Percentiles rank a stretch among this genome's conserved stretches.
phyloP scores from a whole-genome alignment of 2,888 invertebrate species.

The Drosophila colorata region DNA sequence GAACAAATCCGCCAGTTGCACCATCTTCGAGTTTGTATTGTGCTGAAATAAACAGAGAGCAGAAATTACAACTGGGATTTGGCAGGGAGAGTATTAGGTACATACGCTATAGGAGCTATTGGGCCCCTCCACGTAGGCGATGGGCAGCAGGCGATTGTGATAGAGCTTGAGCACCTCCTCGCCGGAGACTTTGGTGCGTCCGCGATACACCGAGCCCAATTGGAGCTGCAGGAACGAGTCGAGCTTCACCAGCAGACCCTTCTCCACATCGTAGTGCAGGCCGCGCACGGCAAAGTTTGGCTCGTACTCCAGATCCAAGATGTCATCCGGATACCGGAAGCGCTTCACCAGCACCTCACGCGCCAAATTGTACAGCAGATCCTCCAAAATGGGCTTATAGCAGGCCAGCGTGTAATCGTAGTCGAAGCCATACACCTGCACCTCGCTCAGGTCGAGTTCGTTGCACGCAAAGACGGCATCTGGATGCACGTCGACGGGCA shows the following conservation, averaged over 20 bases:
- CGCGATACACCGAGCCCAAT: slow-evolving; percentile 96
- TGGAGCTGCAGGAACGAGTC: slow-evolving; percentile 99
- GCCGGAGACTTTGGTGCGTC: slow-evolving; percentile 91
- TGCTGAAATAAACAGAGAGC: slow-evolving; percentile 52
- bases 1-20: slow-evolving; percentile 97
- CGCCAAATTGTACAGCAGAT: slow-evolving; percentile 95
- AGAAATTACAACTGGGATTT: slow-evolving; percentile 2
- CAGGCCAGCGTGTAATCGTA: slow-evolving; percentile 99
- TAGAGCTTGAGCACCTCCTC: slow-evolving; percentile 94
- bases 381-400: slow-evolving; percentile 95
- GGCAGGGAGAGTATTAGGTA: not conserved
- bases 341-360: slow-evolving; percentile 94
- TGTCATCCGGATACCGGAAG: slow-evolving; percentile 96
- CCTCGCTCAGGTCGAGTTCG: slow-evolving; percentile 95
- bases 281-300: slow-evolving; percentile 98
- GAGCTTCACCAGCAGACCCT: slow-evolving; percentile 96
- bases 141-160: slow-evolving; percentile 93
- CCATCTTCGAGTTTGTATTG: slow-evolving; percentile 89
- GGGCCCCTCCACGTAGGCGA: slow-evolving; percentile 93
- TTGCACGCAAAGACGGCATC: slow-evolving; percentile 98
- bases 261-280: slow-evolving; percentile 98
- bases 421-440: slow-evolving; percentile 98
- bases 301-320: slow-evolving; percentile 92
- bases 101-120: slow-evolving; percentile 87
- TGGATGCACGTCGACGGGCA: slow-evolving; percentile 94